These are phyloP conservation scores for Pristionchus japonicus DNA, from an alignment of 2,888 invertebrate genomes.

Conservation along the genomic window DNA sequence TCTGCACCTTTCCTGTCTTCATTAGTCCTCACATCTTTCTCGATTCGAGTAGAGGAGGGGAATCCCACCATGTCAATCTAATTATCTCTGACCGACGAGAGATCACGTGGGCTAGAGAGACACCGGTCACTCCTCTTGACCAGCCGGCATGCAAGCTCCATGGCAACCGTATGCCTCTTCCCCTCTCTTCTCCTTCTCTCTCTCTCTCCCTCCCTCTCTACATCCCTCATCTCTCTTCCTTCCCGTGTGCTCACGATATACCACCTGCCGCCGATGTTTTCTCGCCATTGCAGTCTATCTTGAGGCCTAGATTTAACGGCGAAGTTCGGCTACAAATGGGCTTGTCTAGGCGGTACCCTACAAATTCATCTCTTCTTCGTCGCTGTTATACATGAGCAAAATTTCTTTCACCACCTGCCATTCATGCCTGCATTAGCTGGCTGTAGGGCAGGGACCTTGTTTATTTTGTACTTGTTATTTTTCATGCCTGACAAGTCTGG, in stretches of 20 bases:
- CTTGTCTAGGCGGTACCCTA: too few species aligned
- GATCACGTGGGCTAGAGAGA: neutral
- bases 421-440: too few species aligned
- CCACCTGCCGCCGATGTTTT: neutral
- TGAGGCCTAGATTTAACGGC: too few species aligned
- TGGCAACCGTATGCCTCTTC: neutral
- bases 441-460: too few species aligned
- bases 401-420: too few species aligned
- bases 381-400: too few species aligned
- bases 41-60: too few species aligned
- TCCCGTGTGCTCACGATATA: neutral
- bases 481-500: too few species aligned
- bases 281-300: too few species aligned
- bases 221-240: neutral
- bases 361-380: too few species aligned
- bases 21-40: neutral
- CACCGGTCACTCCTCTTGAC: neutral
- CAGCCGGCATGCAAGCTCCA: neutral
- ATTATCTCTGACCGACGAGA: neutral
- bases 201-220: neutral
- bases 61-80: neutral
- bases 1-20: neutral
- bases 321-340: too few species aligned
- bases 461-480: too few species aligned
- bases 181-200: neutral